Conservation (phyloP, 1,140 invertebrate genomes). For the Stegodyphus mimosarum region DNA sequence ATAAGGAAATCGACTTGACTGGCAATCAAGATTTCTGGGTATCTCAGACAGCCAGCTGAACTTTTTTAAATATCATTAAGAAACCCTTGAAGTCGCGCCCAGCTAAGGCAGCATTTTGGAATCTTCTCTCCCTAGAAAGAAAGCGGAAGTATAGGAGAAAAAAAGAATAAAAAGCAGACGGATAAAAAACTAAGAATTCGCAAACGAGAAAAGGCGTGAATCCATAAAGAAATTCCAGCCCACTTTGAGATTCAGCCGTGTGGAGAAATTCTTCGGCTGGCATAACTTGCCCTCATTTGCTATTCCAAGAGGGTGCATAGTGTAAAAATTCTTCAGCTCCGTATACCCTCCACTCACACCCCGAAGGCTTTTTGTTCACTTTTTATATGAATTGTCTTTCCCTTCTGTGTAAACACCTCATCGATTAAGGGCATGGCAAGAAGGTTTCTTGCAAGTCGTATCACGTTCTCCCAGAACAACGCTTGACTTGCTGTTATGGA, state of each 20-base stretch:
- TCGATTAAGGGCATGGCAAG: conserved; percentile 14
- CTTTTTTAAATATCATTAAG: too few relatives aligned
- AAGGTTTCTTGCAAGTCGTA: neutral
- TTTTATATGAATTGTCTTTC: conserved; percentile 48
- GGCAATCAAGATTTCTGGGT: too few relatives aligned
- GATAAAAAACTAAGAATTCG: too few relatives aligned
- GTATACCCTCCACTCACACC: neutral
- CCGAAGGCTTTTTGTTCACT: conserved; percentile 19
- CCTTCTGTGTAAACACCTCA: conserved; percentile 38
- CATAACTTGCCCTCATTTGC: conserved; percentile 43
- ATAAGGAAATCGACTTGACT: too few relatives aligned
- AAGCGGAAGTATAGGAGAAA: too few relatives aligned
- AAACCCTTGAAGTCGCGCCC: too few relatives aligned
- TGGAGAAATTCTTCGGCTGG: conserved; percentile 1
- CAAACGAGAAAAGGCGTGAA: neutral
- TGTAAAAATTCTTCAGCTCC: conserved; percentile 32
- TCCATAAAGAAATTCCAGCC: conserved; percentile 18
- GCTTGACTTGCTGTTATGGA: conserved; percentile 5
- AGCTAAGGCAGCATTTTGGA: too few relatives aligned
- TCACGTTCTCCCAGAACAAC: conserved; percentile 31
- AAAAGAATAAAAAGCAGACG: too few relatives aligned
- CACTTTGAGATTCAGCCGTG: conserved; percentile 34
- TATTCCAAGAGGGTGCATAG: conserved; percentile 27
- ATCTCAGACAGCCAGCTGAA: too few relatives aligned
- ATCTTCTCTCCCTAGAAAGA: too few relatives aligned